Evolutionary conservation across 2,888 invertebrate genomes (phyloP).

Genomic region (Exephanes ischioxanthus): DNA sequence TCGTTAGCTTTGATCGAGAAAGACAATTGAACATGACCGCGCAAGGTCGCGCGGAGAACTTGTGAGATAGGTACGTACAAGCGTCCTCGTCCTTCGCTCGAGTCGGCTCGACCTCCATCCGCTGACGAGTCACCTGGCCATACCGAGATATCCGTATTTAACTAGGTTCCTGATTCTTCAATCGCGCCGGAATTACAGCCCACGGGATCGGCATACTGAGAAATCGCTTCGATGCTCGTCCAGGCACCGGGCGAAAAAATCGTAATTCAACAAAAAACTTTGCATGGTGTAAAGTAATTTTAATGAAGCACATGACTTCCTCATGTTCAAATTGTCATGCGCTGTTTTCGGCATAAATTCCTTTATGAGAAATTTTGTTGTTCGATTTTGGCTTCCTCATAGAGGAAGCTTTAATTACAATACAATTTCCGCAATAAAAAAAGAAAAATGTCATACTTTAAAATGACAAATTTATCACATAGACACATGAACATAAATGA

Average conservation of each 20-base stretch:
- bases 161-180: slow-evolving; percentile 21
- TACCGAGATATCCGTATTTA: slow-evolving; percentile 21
- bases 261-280: background rate
- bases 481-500: too few species aligned
- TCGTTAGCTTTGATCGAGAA: too few species aligned
- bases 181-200: background rate
- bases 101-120: slow-evolving; percentile 40
- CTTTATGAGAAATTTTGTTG: too few species aligned
- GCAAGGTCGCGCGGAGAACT: slow-evolving; percentile 44
- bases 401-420: background rate
- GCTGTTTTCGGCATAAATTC: background rate
- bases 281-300: too few species aligned
- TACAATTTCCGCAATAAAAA: background rate
- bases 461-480: too few species aligned
- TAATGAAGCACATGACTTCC: too few species aligned
- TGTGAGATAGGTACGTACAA: slow-evolving; percentile 1
- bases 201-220: background rate
- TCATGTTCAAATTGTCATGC: background rate
- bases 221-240: background rate
- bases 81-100: slow-evolving; percentile 62
- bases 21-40: slow-evolving; percentile 48
- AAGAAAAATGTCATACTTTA: background rate
- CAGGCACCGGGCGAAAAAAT: background rate
- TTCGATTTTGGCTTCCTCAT: too few species aligned
- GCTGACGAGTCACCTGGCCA: slow-evolving; percentile 41